phyloP scores from a whole-genome alignment of 2,888 invertebrate genomes.

The Melieria omissa region DNA sequence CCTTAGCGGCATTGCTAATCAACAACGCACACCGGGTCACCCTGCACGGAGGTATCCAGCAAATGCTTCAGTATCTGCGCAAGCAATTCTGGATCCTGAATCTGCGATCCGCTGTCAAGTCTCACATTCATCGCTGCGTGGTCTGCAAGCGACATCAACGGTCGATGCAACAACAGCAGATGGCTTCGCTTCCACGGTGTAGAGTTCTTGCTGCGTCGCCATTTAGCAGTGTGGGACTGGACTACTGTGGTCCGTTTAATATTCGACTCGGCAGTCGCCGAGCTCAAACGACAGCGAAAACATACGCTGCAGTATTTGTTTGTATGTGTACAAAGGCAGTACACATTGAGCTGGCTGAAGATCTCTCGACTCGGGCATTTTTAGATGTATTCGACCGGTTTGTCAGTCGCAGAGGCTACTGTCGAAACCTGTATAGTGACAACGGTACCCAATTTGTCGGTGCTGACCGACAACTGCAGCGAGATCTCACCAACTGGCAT shows the following conservation, averaged over 20 bases:
- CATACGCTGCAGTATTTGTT: not conserved
- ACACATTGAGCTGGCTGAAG: conserved; percentile 12
- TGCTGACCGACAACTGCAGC: not conserved
- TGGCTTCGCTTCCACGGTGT: not conserved
- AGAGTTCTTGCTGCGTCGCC: not conserved
- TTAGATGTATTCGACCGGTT: not conserved
- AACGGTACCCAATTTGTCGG: conserved; percentile 14
- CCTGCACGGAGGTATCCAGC: not conserved
- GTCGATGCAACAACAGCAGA: not conserved
- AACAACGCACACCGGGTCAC: not conserved
- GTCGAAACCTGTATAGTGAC: not conserved
- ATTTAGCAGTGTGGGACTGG: not conserved
- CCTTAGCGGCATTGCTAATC: not conserved
- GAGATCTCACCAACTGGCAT: not conserved
- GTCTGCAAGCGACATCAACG: not conserved
- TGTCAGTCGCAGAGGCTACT: conserved; percentile 9
- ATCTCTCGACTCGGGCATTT: not conserved
- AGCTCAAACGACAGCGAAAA: not conserved
- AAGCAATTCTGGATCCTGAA: not conserved
- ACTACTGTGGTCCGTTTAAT: too few species aligned
- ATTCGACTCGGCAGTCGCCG: not conserved
- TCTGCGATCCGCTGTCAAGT: too few species aligned
- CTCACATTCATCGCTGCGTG: not conserved
- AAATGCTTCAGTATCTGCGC: not conserved
- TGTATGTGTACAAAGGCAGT: conserved; percentile 6